Evolutionary conservation across 2,888 invertebrate species (phyloP).

Genomic region (Spodoptera littoralis): DNA sequence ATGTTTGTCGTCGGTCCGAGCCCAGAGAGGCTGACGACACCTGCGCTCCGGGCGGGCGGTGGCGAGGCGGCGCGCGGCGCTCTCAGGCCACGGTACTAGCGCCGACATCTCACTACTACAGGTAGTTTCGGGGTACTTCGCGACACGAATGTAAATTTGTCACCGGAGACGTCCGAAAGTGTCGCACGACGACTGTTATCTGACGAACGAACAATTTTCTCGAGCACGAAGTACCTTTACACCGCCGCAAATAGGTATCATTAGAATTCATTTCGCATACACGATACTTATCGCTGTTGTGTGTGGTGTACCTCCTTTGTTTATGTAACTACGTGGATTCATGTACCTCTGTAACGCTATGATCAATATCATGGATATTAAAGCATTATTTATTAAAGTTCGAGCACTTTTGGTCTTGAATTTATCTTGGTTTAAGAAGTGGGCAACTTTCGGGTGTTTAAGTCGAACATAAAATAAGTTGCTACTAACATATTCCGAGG

Average conservation of each 20-base stretch:
- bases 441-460: slow-evolving; percentile 42
- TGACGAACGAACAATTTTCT: slow-evolving; percentile 66
- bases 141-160: slow-evolving; percentile 78
- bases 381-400: slow-evolving; percentile 53
- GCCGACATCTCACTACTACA: slow-evolving; percentile 50
- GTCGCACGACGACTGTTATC: slow-evolving; percentile 76
- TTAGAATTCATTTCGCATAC: slow-evolving; percentile 72
- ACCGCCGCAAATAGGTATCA: slow-evolving; percentile 60
- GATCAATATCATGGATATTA: slow-evolving; percentile 56
- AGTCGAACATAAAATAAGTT: slow-evolving; percentile 54
- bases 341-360: slow-evolving; percentile 54
- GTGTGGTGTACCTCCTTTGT: slow-evolving; percentile 57
- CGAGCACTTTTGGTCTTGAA: slow-evolving; percentile 31
- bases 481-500: slow-evolving; percentile 57
- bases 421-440: slow-evolving; percentile 52
- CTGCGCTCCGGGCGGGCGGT: slow-evolving; percentile 64
- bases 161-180: slow-evolving; percentile 70
- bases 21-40: slow-evolving; percentile 61
- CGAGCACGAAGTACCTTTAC: slow-evolving; percentile 60
- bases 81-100: slow-evolving; percentile 27
- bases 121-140: slow-evolving; percentile 59
- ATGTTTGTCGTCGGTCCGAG: slow-evolving; percentile 70
- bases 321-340: slow-evolving; percentile 61
- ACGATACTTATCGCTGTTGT: slow-evolving; percentile 65
- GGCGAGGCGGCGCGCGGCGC: slow-evolving; percentile 19